A percentile compares a stretch with the other conserved stretches of the same genome.
Conservation (phyloP, 1,140 invertebrate species). For the Geopemphigus sp. region DNA sequence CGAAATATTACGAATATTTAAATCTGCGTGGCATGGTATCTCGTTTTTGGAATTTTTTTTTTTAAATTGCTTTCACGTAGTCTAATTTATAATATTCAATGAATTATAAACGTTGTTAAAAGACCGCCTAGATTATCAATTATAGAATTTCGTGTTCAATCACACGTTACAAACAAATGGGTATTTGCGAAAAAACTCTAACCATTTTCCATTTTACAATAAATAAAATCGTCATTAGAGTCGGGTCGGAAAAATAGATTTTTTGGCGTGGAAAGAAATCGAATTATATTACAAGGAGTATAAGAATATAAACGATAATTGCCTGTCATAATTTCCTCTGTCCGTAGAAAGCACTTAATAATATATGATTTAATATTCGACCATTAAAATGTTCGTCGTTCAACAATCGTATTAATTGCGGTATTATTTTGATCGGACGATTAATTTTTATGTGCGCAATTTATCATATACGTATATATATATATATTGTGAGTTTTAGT, state of each 20-base stretch:
- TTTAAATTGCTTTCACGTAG: too few species aligned
- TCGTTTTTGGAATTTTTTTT: too few species aligned
- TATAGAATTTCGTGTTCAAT: too few species aligned
- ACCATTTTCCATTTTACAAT: background rate
- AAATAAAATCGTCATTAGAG: slow-evolving; percentile 18
- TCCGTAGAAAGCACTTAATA: slow-evolving; percentile 17
- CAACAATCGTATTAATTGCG: slow-evolving; percentile 5
- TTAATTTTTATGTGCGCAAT: background rate
- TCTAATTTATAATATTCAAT: too few species aligned
- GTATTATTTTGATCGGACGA: background rate
- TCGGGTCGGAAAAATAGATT: slow-evolving; percentile 18
- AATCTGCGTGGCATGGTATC: too few species aligned
- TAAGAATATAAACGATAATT: slow-evolving; percentile 32
- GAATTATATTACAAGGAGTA: slow-evolving; percentile 13
- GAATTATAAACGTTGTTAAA: too few species aligned
- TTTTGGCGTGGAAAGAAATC: slow-evolving; percentile 28
- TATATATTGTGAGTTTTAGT: background rate
- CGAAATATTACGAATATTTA: too few species aligned
- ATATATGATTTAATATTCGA: slow-evolving; percentile 12
- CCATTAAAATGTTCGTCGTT: slow-evolving; percentile 15
- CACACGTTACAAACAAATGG: too few species aligned
- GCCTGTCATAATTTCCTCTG: slow-evolving; percentile 20
- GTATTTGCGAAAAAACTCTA: too few species aligned
- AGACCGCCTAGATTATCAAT: too few species aligned
- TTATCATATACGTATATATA: background rate